These are phyloP conservation scores for Spilosoma lubricipeda DNA, from an alignment of 2,888 invertebrate species.

Conservation along the genomic window DNA sequence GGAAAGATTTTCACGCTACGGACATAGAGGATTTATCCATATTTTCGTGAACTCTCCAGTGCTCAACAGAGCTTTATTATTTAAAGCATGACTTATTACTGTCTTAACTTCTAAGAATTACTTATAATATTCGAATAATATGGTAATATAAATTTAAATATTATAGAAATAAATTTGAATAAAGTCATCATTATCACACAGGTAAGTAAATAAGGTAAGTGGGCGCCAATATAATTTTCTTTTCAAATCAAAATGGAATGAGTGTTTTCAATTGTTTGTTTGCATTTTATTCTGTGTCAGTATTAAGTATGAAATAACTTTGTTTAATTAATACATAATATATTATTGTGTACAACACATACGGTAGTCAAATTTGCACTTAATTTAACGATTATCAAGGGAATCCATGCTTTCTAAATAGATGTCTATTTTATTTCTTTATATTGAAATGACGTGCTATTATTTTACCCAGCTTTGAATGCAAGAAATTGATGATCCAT, in stretches of 20 bases:
- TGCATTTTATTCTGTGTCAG: background rate
- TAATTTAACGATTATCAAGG: no score
- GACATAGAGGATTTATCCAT: no score
- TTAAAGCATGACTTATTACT: background rate
- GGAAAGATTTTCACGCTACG: no score
- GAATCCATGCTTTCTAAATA: no score
- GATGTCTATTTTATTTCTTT: no score
- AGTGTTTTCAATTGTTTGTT: background rate
- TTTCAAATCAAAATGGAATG: background rate
- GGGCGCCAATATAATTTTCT: background rate
- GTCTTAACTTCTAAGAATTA: conserved; percentile 1
- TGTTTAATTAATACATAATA: background rate
- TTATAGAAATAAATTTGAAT: background rate
- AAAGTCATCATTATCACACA: background rate
- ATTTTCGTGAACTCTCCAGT: background rate
- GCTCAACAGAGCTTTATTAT: background rate
- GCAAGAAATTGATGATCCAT: no score
- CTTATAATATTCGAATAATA: background rate
- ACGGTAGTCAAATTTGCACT: background rate
- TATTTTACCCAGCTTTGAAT: no score
- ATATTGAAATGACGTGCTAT: no score
- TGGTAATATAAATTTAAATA: background rate
- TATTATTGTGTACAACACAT: background rate
- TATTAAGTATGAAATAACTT: background rate
- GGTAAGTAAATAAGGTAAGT: background rate